Conservation (phyloP, 2,797 vertebrate species). For the Hippopotamyrus pictus region DNA sequence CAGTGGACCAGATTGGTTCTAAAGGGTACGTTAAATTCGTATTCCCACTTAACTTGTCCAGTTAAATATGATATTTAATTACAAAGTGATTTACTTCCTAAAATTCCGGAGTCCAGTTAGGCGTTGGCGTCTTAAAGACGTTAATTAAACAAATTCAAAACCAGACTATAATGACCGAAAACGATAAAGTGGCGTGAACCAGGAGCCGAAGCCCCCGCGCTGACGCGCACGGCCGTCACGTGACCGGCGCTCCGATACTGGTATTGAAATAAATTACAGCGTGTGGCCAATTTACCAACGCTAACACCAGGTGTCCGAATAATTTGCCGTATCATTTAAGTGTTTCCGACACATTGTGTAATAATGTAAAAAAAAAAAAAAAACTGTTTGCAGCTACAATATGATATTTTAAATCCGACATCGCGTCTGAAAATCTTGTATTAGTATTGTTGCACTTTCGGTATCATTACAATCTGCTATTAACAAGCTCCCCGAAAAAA, state of each 20-base stretch:
- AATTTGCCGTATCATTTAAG: background rate
- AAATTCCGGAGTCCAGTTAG: background rate
- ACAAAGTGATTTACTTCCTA: background rate
- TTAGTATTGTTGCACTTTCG: background rate
- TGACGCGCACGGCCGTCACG: conserved; percentile 7
- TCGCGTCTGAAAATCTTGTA: background rate
- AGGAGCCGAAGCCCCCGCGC: background rate
- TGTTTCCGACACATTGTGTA: background rate
- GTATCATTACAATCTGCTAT: background rate
- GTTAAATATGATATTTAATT: background rate
- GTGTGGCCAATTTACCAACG: background rate
- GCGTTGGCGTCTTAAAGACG: background rate
- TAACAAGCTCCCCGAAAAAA: background rate
- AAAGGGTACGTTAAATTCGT: background rate
- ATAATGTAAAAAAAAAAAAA: background rate
- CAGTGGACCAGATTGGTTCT: background rate
- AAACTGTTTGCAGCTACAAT: background rate
- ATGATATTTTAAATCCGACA: background rate
- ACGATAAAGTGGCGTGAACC: background rate
- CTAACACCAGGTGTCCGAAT: background rate
- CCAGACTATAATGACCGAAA: background rate
- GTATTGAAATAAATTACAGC: background rate
- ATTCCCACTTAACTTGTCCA: background rate
- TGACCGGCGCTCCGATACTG: conserved; percentile 18
- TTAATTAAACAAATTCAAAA: background rate